Base-by-base conservation (phyloP, 1,140 invertebrate genomes). In the Dreissena polymorpha region DNA sequence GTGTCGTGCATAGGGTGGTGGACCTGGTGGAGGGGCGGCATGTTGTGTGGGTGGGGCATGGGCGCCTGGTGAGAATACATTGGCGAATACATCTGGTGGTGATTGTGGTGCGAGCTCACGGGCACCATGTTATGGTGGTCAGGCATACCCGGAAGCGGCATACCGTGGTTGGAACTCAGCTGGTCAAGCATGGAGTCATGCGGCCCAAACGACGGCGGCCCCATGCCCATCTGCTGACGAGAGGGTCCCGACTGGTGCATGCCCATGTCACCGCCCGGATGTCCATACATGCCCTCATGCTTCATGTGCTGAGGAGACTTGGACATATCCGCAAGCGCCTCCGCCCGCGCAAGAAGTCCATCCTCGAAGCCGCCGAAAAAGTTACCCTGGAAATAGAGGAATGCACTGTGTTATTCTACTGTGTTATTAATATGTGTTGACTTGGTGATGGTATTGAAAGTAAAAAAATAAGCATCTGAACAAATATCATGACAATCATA, bases 201-300 rank as follows among this genome's bases (percentile, higher is more conserved):
- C 60, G 89, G 88, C 73, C 93, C 93, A 89, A 93, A 92, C 86
- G 89, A 91, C 81, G 85, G 81, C 73, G 81, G 88, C 78, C 84
- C 85, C 89, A 89, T 88, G 79, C 79, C 87, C 93, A 95, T 95
- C 94, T 96, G 95, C 89, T 95, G 94, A 39, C 95, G 94, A 89
- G 95, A 94, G 60, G 95, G 94, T 7, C 93, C 93, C 1, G 89
- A 91, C 64, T 94, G 94, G 81, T 96, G 96, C 14, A 96, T 95
- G n/a, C 95, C 95, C 14, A 95, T 95, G 94, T 97, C 96, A 6
- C 65, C 68, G 12, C 91, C 90, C 49, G 96, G 96, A 92, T 98
- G 97, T 13, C 91, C 91, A 92, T 98, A 98, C 94, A 98, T 97
- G 94, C 98, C 97, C 93, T 98, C 97, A 89, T 98, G 97, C 93